These are phyloP conservation scores for Formicarius rufipectus DNA, from an alignment of 2,113 vertebrate genomes.

Conservation along the genomic window DNA sequence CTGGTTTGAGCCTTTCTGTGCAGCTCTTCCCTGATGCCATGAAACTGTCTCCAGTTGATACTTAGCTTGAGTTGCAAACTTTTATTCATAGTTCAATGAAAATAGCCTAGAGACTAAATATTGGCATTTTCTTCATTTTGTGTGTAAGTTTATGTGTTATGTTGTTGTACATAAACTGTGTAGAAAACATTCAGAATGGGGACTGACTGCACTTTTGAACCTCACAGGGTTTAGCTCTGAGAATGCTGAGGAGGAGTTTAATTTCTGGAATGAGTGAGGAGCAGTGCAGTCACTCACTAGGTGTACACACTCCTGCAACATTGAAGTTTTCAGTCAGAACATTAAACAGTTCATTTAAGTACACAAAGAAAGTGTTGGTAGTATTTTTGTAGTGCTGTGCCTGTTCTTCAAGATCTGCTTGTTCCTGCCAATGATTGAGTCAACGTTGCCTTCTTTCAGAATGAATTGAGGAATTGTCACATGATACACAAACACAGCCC, in stretches of 20 bases:
- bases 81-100: neutral
- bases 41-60: neutral
- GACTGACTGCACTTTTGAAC: neutral
- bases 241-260: neutral
- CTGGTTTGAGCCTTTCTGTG: neutral
- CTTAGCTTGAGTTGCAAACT: neutral
- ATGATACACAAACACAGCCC: neutral
- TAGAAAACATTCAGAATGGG: neutral
- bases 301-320: fast-evolving
- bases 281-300: neutral
- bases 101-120: neutral
- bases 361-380: neutral
- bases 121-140: neutral
- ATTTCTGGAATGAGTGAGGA: neutral
- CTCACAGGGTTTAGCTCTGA: neutral
- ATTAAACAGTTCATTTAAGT: neutral
- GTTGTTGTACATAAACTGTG: neutral
- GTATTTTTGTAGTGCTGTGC: neutral
- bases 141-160: neutral
- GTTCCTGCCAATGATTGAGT: neutral
- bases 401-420: neutral
- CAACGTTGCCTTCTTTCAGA: neutral
- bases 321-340: neutral
- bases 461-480: neutral
- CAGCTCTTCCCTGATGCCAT: neutral